A percentile compares a stretch with the other conserved stretches of the same genome.
phyloP scores from a whole-genome alignment of 2,888 invertebrate genomes.

The Chydorus sphaericus region DNA sequence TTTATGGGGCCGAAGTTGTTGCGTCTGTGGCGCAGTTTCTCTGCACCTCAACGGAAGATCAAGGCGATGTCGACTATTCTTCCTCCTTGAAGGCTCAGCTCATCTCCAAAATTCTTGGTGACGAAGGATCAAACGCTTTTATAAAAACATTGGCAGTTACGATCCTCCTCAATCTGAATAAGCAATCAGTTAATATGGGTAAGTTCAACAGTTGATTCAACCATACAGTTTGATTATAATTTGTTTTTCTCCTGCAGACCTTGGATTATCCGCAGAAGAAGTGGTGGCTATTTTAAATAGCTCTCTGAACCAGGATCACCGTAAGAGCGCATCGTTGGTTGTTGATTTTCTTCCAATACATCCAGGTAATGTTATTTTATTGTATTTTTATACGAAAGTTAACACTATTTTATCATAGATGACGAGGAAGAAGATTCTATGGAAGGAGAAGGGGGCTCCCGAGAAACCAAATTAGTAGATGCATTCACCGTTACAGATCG shows the following conservation, averaged over 20 bases:
- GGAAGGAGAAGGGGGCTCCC: constrained; percentile 22
- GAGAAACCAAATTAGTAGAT: constrained; percentile 19
- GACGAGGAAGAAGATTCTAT: constrained; percentile 22
- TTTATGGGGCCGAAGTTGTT: constrained; percentile 38
- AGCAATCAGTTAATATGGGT: background rate
- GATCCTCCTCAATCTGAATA: constrained; percentile 21
- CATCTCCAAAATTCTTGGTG: background rate
- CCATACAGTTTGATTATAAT: too few relatives aligned
- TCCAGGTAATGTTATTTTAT: background rate
- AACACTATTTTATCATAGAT: background rate
- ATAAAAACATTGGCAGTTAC: constrained; percentile 44
- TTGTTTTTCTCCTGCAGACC: too few relatives aligned
- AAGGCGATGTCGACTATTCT: constrained; percentile 34
- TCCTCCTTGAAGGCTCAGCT: constrained; percentile 36
- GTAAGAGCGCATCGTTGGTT: background rate
- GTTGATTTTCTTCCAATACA: constrained; percentile 3
- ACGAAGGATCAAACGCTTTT: constrained; percentile 16
- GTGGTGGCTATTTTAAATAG: background rate
- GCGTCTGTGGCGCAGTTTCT: constrained; percentile 43
- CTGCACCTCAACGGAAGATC: constrained; percentile 55
- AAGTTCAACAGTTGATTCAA: too few relatives aligned
- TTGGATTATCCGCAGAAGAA: background rate
- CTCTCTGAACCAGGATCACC: background rate
- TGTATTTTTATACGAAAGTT: background rate
- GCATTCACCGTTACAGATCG: constrained; percentile 25